These are phyloP conservation scores for Drosophila anomalata DNA, from an alignment of 2,888 invertebrate species.

Conservation along the genomic window DNA sequence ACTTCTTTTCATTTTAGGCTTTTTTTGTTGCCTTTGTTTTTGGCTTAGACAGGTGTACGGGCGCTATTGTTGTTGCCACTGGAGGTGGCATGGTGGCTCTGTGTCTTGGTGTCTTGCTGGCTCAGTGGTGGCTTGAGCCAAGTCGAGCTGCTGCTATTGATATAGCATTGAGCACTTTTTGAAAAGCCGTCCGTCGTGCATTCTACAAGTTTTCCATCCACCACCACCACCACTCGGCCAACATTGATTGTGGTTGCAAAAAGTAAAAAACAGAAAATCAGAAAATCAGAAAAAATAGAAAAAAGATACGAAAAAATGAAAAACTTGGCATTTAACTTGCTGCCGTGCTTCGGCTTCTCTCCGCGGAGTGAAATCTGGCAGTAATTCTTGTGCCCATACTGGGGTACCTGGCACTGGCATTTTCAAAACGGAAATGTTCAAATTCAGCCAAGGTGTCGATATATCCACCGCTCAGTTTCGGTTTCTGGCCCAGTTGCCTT, in stretches of 20 bases:
- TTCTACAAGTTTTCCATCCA: conserved; percentile 73
- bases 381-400: conserved; percentile 39
- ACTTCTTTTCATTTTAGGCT: conserved; percentile 29
- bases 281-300: conserved; percentile 1
- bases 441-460: conserved; percentile 64
- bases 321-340: conserved; percentile 67
- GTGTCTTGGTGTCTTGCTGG: background rate
- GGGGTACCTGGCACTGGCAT: conserved; percentile 14
- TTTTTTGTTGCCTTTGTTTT: conserved; percentile 35
- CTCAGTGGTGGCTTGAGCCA: conserved; percentile 17
- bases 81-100: conserved; percentile 1
- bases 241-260: conserved; percentile 43
- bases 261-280: background rate
- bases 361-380: conserved; percentile 36
- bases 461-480: conserved; percentile 11
- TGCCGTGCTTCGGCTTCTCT: conserved; percentile 6
- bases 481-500: conserved; percentile 29
- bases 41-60: conserved; percentile 68
- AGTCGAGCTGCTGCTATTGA: conserved; percentile 56
- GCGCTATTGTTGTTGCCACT: conserved; percentile 47
- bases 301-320: conserved; percentile 38
- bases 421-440: conserved; percentile 70
- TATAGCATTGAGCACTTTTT: conserved; percentile 75
- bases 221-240: conserved; percentile 38
- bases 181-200: conserved; percentile 75